These are phyloP conservation scores for Gryllus longicercus DNA, from an alignment of 2,888 invertebrate genomes.

Conservation along the genomic window DNA sequence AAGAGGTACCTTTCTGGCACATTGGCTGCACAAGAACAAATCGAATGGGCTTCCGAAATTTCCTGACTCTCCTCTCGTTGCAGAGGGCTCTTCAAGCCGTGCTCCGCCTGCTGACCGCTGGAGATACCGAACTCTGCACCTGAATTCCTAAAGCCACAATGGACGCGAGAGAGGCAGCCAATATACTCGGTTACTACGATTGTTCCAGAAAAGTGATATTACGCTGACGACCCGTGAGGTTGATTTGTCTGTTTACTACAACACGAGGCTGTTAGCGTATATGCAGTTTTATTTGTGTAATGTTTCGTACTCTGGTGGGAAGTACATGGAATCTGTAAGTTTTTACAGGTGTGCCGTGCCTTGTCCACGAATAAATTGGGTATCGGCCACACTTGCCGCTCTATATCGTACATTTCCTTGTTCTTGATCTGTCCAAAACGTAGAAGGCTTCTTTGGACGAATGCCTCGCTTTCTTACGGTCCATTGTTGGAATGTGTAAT, in stretches of 20 bases:
- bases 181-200: slow-evolving; percentile 32
- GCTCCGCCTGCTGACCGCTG: slow-evolving; percentile 28
- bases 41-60: neutral
- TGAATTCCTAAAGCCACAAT: slow-evolving; percentile 36
- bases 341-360: too few species aligned
- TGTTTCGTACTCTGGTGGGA: slow-evolving; percentile 23
- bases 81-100: slow-evolving; percentile 35
- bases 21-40: neutral
- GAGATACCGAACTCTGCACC: slow-evolving; percentile 40
- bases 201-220: slow-evolving; percentile 3
- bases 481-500: slow-evolving; percentile 23
- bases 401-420: neutral
- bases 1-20: slow-evolving; percentile 23
- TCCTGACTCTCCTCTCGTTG: slow-evolving; percentile 31
- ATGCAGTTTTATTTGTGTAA: neutral
- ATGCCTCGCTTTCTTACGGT: neutral
- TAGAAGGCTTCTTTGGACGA: slow-evolving; percentile 18
- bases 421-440: neutral
- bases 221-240: neutral
- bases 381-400: too few species aligned
- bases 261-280: neutral
- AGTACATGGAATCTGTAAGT: too few species aligned
- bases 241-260: too few species aligned
- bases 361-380: too few species aligned
- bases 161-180: slow-evolving; percentile 18